A percentile compares a stretch with the other conserved stretches of the same genome.
Conservation (phyloP, 92 coral and sea anemone genomes). For the Epizoanthus ramosus region DNA sequence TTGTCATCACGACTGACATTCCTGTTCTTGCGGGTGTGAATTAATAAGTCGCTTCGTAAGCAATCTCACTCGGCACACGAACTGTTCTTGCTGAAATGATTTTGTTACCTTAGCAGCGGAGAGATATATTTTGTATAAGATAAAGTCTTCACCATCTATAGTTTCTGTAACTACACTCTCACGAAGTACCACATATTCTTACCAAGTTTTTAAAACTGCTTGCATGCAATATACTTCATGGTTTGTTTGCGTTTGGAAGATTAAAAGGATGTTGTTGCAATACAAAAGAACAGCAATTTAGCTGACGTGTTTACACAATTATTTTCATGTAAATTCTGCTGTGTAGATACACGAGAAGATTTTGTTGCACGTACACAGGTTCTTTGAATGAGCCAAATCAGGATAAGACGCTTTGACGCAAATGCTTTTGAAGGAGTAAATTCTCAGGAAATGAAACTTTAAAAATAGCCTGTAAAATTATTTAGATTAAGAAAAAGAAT, state of each 20-base stretch:
- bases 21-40: neutral
- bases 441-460: neutral
- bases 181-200: no score
- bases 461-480: neutral
- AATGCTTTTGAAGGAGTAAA: slow-evolving; percentile 3
- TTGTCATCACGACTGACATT: neutral
- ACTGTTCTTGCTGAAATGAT: no score
- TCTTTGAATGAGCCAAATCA: slow-evolving; percentile 23
- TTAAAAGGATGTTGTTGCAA: slow-evolving; percentile 1
- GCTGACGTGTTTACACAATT: slow-evolving; percentile 1
- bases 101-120: no score
- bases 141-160: no score
- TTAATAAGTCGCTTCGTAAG: neutral
- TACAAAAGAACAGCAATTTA: neutral
- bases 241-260: slow-evolving; percentile 17
- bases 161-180: no score
- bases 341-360: neutral
- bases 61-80: no score
- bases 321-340: slow-evolving; percentile 22
- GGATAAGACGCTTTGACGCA: slow-evolving; percentile 36
- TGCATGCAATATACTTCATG: neutral
- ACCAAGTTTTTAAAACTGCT: neutral
- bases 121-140: no score
- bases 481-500: neutral
- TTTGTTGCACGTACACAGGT: slow-evolving; percentile 1